phyloP scores from a whole-genome alignment of 1,140 invertebrate species.

The Lithobius niger region DNA sequence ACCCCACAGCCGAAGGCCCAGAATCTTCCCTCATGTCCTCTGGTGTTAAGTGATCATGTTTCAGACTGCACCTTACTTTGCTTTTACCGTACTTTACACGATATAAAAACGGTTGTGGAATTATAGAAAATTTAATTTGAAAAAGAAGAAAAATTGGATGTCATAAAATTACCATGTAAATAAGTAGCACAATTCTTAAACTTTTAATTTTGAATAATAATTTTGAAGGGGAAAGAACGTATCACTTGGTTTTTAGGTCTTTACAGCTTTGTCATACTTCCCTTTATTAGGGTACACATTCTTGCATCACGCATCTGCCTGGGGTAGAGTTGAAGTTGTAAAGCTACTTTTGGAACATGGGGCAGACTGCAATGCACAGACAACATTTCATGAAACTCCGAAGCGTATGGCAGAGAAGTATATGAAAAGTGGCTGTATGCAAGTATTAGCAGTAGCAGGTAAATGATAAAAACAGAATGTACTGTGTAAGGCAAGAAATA shows the following conservation, averaged over 20 bases:
- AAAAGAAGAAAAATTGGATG: neutral
- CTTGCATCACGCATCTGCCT: neutral
- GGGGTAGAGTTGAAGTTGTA: neutral
- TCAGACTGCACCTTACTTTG: too few relatives aligned
- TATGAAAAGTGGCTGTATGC: neutral
- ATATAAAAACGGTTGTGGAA: too few relatives aligned
- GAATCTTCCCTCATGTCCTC: too few relatives aligned
- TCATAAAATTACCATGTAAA: neutral
- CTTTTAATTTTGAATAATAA: neutral
- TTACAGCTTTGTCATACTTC: too few relatives aligned
- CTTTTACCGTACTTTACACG: too few relatives aligned
- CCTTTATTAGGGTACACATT: neutral
- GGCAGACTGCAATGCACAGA: neutral
- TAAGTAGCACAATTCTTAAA: neutral
- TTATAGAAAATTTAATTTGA: too few relatives aligned
- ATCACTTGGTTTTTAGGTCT: too few relatives aligned
- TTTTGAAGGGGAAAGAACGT: too few relatives aligned
- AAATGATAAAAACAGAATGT: too few relatives aligned
- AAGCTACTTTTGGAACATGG: neutral
- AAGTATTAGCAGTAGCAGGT: neutral
- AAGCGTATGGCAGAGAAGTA: neutral
- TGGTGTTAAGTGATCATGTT: too few relatives aligned
- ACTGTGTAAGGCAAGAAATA: too few relatives aligned
- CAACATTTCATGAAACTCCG: neutral
- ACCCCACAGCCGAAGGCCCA: too few relatives aligned